Conservation (phyloP, 2,888 invertebrate genomes). For the Cyclophora punctaria region DNA sequence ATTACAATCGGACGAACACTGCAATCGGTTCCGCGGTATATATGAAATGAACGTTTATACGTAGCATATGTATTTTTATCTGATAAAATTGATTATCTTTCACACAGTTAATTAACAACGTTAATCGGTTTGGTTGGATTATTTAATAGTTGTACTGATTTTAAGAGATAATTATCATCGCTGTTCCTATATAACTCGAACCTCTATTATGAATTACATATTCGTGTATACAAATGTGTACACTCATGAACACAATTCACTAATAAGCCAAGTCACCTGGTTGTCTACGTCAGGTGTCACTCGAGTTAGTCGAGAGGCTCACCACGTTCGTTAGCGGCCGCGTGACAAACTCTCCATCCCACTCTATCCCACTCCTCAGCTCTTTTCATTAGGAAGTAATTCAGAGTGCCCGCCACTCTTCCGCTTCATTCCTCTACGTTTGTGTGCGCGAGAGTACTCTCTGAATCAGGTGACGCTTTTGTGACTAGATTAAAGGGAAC, state of each 20-base stretch:
- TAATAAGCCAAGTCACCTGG: slow-evolving; percentile 36
- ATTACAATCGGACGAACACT: slow-evolving; percentile 45
- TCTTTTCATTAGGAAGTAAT: slow-evolving; percentile 76
- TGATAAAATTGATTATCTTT: slow-evolving; percentile 17
- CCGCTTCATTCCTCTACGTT: slow-evolving; percentile 70
- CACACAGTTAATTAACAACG: slow-evolving; percentile 16
- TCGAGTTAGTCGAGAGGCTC: slow-evolving; percentile 51
- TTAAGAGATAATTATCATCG: too few relatives aligned
- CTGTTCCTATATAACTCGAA: too few relatives aligned
- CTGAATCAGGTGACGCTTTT: slow-evolving; percentile 73
- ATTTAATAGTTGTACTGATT: slow-evolving; percentile 7
- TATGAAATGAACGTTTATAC: slow-evolving; percentile 17
- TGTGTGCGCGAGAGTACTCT: slow-evolving; percentile 60
- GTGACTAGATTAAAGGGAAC: slow-evolving; percentile 73
- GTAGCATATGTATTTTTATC: slow-evolving; percentile 16
- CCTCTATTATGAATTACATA: too few relatives aligned
- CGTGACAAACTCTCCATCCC: slow-evolving; percentile 53
- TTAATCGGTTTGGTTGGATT: slow-evolving; percentile 11
- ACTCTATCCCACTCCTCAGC: slow-evolving; percentile 60
- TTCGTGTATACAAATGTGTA: too few relatives aligned
- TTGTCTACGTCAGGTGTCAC: slow-evolving; percentile 41
- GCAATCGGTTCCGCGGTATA: slow-evolving; percentile 11
- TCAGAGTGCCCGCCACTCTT: slow-evolving; percentile 69
- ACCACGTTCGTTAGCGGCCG: slow-evolving; percentile 70
- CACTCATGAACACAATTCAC: slow-evolving; percentile 14